Percentiles rank a stretch among this genome's conserved stretches.
Evolutionary conservation across 2,888 invertebrate species (phyloP).

Genomic region (Stratiomys singularior): DNA sequence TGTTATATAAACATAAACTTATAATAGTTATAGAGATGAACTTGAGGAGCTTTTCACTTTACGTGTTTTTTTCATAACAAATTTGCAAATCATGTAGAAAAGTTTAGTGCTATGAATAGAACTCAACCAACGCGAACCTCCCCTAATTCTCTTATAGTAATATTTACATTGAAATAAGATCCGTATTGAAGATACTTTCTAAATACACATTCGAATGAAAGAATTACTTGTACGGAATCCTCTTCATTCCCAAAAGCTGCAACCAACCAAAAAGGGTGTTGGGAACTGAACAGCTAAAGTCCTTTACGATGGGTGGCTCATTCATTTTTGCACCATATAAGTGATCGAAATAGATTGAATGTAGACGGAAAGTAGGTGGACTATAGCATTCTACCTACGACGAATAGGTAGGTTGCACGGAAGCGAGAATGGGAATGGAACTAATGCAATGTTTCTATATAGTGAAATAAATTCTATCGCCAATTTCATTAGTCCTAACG

Average conservation of each 20-base stretch:
- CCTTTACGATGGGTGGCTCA: neutral
- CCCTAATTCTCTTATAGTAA: neutral
- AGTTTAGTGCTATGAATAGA: too few relatives aligned
- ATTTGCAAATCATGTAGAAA: too few relatives aligned
- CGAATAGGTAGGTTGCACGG: neutral
- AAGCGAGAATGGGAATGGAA: constrained; percentile 12
- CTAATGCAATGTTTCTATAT: constrained; percentile 43
- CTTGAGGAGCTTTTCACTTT: too few relatives aligned
- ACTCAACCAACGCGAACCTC: too few relatives aligned
- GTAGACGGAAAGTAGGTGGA: constrained; percentile 7
- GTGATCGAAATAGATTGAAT: constrained; percentile 38
- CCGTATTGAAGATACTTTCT: constrained; percentile 19
- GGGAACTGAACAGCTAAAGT: neutral
- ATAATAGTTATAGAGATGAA: too few relatives aligned
- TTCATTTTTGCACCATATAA: constrained; percentile 17
- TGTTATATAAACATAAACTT: too few relatives aligned
- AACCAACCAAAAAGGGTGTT: neutral
- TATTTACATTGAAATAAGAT: neutral
- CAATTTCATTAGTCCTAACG: constrained; percentile 52
- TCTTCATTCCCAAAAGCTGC: neutral
- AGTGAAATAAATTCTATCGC: constrained; percentile 48
- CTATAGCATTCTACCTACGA: constrained; percentile 21
- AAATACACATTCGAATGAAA: constrained; percentile 33
- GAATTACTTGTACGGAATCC: constrained; percentile 15
- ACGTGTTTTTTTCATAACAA: too few relatives aligned